A percentile compares a stretch with the other conserved stretches of the same genome.
Evolutionary conservation across 1,140 invertebrate species (phyloP).

Genomic region (Eubasilissa regina): DNA sequence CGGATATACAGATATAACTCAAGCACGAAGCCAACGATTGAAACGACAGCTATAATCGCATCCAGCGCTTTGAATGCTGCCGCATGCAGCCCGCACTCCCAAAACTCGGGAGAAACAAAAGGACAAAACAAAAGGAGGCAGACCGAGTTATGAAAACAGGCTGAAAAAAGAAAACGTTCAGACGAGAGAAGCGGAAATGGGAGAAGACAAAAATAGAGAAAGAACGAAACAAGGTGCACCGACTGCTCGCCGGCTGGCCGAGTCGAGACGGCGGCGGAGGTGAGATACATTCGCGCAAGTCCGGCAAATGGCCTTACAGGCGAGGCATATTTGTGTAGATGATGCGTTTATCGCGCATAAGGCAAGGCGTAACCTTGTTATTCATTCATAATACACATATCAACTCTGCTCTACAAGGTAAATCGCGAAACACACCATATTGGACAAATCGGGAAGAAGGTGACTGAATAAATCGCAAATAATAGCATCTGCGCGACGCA

Average conservation of each 20-base stretch:
- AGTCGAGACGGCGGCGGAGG: not conserved
- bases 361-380: conserved; percentile 38
- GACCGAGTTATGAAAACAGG: conserved; percentile 43
- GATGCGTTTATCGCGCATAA: conserved; percentile 31
- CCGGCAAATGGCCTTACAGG: conserved; percentile 27
- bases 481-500: not conserved
- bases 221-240: conserved; percentile 38
- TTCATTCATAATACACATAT: conserved; percentile 29
- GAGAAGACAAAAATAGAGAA: conserved; percentile 51
- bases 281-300: not conserved
- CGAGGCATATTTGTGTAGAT: conserved; percentile 25
- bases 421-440: conserved; percentile 26
- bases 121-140: conserved; percentile 23
- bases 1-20: conserved; percentile 32
- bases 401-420: conserved; percentile 25
- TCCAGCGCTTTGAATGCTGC: conserved; percentile 15
- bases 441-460: conserved; percentile 30
- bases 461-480: conserved; percentile 13
- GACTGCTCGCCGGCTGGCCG: not conserved
- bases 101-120: conserved; percentile 40
- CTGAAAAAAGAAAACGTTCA: conserved; percentile 44
- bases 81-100: conserved; percentile 11
- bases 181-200: conserved; percentile 49
- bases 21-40: conserved; percentile 13
- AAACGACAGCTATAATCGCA: conserved; percentile 42